phyloP scores from a whole-genome alignment of 2,797 vertebrate species.

The Apodemus agrarius region DNA sequence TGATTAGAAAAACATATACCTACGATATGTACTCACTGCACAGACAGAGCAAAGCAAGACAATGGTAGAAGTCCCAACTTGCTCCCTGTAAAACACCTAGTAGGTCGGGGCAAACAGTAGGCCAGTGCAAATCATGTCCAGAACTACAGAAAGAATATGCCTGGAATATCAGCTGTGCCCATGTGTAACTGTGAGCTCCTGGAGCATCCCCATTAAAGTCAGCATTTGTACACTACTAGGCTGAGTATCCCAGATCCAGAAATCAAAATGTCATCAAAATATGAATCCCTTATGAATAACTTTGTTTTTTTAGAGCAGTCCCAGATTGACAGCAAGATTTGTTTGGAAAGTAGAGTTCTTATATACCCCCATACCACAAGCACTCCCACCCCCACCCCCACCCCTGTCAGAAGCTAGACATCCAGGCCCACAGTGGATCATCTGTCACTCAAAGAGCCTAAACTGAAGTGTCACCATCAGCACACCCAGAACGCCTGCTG shows the following conservation, averaged over 20 bases:
- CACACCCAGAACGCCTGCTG: not conserved
- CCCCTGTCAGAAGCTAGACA: not conserved
- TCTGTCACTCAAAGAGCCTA: not conserved
- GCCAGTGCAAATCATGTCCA: not conserved
- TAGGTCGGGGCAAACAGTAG: not conserved
- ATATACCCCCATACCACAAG: not conserved
- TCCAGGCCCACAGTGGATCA: no score
- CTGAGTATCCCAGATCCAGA: not conserved
- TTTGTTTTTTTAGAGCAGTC: not conserved
- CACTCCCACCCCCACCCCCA: not conserved
- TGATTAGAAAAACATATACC: not conserved
- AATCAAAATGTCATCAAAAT: not conserved
- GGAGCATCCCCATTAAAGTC: not conserved
- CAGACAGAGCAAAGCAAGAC: slow-evolving; percentile 12
- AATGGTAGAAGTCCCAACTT: not conserved
- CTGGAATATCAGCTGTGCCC: not conserved
- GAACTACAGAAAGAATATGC: slow-evolving; percentile 1
- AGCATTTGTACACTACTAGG: not conserved
- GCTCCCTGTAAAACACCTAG: not conserved
- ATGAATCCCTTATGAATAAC: not conserved
- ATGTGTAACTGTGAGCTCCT: not conserved
- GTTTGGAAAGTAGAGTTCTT: not conserved
- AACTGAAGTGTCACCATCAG: not conserved
- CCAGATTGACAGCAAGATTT: not conserved
- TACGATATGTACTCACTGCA: not conserved